Conservation (phyloP, 2,888 invertebrate genomes). For the Synergus japonicus region DNA sequence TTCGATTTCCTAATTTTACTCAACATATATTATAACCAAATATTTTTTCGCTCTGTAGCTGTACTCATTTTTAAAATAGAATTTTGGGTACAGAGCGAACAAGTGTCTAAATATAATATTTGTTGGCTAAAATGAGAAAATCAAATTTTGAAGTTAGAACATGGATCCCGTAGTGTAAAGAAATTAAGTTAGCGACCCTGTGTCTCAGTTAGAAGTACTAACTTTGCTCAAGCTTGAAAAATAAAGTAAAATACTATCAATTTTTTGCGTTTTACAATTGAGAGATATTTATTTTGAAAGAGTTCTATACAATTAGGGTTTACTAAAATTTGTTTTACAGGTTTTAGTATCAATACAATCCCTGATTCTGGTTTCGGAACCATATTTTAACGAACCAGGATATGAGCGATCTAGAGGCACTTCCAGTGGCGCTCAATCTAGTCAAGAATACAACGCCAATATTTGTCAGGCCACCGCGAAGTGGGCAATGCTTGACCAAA, state of each 20-base stretch:
- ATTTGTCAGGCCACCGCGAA: constrained; percentile 96
- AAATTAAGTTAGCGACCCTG: neutral
- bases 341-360: constrained; percentile 96
- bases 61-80: too few species aligned
- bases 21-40: too few species aligned
- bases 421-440: constrained; percentile 91
- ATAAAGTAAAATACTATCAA: neutral
- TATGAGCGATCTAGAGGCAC: constrained; percentile 95
- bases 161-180: neutral
- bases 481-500: constrained; percentile 98
- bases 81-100: too few species aligned
- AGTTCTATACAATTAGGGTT: neutral
- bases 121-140: too few species aligned
- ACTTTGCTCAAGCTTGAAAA: neutral
- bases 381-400: constrained; percentile 97
- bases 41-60: too few species aligned
- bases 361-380: constrained; percentile 93
- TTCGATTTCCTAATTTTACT: too few species aligned
- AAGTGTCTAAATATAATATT: too few species aligned
- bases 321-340: constrained; percentile 75
- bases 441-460: constrained; percentile 96
- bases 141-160: too few species aligned
- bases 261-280: neutral
- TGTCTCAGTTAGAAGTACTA: too few species aligned
- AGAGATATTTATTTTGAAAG: neutral